phyloP scores from a whole-genome alignment of 2,888 invertebrate species.

The Halictus ligatus region DNA sequence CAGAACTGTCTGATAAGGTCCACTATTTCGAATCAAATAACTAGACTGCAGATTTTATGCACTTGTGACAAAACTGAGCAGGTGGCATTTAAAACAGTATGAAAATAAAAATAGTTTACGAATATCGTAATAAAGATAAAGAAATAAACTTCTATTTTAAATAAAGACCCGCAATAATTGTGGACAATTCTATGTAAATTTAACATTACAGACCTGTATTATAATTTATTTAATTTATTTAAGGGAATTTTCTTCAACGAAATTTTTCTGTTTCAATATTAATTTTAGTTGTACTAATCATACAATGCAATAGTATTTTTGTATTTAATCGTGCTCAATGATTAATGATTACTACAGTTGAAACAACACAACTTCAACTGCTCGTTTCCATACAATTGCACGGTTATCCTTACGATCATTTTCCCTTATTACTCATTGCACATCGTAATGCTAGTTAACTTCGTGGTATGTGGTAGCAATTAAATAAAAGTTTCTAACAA shows the following conservation, averaged over 20 bases:
- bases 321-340: neutral
- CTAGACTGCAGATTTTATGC: neutral
- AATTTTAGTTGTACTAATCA: neutral
- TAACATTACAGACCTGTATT: neutral
- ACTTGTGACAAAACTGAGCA: too few relatives aligned
- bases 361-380: neutral
- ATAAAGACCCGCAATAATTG: neutral
- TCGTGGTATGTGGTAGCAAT: neutral
- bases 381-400: neutral
- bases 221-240: too few relatives aligned
- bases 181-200: neutral
- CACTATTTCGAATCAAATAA: neutral
- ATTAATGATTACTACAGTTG: neutral
- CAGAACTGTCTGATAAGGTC: neutral
- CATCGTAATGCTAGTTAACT: neutral
- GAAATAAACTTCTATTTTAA: neutral
- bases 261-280: neutral
- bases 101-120: neutral
- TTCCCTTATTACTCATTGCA: slow-evolving; percentile 40
- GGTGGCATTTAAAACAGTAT: neutral
- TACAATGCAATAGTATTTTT: neutral
- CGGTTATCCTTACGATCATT: slow-evolving; percentile 29
- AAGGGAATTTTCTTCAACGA: neutral
- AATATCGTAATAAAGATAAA: neutral
- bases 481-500: neutral